Evolutionary conservation across 35 echinoderm and acorn worm species (phyloP).

Genomic region (Strongylocentrotus purpuratus): DNA sequence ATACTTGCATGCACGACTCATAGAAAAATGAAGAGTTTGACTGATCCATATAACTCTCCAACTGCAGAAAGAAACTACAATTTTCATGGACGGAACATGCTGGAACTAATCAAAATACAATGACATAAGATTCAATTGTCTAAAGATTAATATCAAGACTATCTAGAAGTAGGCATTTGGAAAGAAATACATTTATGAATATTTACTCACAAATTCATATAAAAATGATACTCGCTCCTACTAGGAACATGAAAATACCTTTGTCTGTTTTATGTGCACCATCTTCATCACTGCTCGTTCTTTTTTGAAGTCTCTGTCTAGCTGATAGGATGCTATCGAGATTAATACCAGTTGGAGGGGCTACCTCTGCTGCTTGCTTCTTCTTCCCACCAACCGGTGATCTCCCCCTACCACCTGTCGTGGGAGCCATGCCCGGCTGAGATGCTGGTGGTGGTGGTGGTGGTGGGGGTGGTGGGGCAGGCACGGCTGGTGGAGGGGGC

Average conservation of each 20-base stretch:
- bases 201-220: background rate
- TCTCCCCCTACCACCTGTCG: slow-evolving; percentile 20
- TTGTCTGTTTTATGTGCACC: slow-evolving; percentile 22
- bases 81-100: no score
- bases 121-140: no score
- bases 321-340: slow-evolving; percentile 31
- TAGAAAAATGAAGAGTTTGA: no score
- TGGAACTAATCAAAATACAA: no score
- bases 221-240: background rate
- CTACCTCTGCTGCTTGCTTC: background rate
- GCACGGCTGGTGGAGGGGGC: background rate
- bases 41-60: no score
- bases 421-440: background rate
- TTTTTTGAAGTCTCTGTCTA: slow-evolving; percentile 45
- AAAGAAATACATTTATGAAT: no score
- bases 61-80: no score
- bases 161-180: no score
- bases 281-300: background rate
- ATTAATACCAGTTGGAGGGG: background rate
- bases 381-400: slow-evolving; percentile 3
- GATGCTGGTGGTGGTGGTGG: slow-evolving; percentile 25
- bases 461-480: background rate
- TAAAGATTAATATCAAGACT: no score
- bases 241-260: background rate
- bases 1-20: no score